A percentile compares a stretch with the other conserved stretches of the same genome.
Conservation (phyloP, 2,797 vertebrate genomes). For the Rhynchonycteris naso region DNA sequence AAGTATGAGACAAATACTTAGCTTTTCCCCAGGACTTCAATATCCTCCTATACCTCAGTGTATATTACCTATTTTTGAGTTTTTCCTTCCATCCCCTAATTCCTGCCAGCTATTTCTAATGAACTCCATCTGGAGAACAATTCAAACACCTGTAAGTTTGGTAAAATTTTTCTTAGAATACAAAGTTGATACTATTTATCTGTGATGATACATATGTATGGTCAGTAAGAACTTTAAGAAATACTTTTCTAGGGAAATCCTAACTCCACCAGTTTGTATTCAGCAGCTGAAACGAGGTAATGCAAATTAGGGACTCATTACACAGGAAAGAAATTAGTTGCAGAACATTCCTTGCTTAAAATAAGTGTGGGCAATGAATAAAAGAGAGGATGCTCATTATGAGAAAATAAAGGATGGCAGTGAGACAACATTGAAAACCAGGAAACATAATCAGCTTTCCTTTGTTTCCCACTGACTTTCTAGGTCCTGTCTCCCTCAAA, state of each 20-base stretch:
- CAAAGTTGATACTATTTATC: background rate
- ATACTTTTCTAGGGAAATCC: background rate
- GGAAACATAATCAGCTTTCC: background rate
- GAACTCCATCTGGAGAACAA: background rate
- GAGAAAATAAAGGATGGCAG: background rate
- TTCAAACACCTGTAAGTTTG: background rate
- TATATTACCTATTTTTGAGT: background rate
- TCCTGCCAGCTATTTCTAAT: background rate
- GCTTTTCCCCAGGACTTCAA: background rate
- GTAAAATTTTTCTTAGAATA: background rate
- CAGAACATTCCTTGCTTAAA: background rate
- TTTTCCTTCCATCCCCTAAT: background rate
- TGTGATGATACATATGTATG: background rate
- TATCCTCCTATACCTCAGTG: background rate
- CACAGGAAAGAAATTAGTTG: background rate
- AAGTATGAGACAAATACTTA: background rate
- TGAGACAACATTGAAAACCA: background rate
- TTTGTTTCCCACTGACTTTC: background rate
- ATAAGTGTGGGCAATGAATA: background rate
- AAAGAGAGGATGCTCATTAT: background rate
- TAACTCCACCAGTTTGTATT: background rate
- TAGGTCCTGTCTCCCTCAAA: fast-evolving
- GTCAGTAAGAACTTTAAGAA: background rate
- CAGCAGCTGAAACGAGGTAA: background rate
- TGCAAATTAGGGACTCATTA: background rate